Evolutionary conservation across 2,797 vertebrate species (phyloP).

Genomic region (Labeo calbasu): DNA sequence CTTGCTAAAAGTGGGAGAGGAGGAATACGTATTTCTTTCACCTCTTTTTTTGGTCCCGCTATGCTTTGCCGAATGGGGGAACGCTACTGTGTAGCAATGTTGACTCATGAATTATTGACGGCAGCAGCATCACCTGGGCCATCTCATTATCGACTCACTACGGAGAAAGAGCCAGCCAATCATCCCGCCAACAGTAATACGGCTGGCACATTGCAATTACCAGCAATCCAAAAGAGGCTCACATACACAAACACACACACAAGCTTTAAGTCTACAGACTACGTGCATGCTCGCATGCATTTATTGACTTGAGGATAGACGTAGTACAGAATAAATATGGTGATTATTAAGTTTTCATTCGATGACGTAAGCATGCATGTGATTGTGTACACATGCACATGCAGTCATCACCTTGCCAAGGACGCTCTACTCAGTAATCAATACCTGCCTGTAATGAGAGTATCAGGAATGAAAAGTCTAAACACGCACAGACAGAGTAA

Average conservation of each 20-base stretch:
- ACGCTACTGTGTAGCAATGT: slow-evolving; percentile 13
- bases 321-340: neutral
- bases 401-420: slow-evolving; percentile 55
- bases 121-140: slow-evolving; percentile 40
- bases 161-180: slow-evolving; percentile 50
- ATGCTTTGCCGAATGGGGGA: slow-evolving; percentile 31
- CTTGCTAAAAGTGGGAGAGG: slow-evolving; percentile 8
- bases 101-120: slow-evolving; percentile 61
- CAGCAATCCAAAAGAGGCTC: slow-evolving; percentile 25
- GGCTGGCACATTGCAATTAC: slow-evolving; percentile 50
- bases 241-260: slow-evolving; percentile 24
- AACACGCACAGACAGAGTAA: slow-evolving; percentile 10
- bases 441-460: slow-evolving; percentile 46
- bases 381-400: neutral
- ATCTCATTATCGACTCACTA: slow-evolving; percentile 52
- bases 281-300: neutral
- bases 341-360: neutral
- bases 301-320: neutral
- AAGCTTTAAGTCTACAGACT: neutral
- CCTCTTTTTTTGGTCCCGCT: slow-evolving; percentile 36
- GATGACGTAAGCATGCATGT: slow-evolving; percentile 29
- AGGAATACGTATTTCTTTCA: neutral
- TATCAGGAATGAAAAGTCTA: neutral
- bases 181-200: slow-evolving; percentile 40
- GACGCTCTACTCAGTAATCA: slow-evolving; percentile 55